Percentiles rank a stretch among this genome's conserved stretches.
Evolutionary conservation across 1,140 invertebrate genomes (phyloP).

Genomic region (Ctenoplectra terminalis): DNA sequence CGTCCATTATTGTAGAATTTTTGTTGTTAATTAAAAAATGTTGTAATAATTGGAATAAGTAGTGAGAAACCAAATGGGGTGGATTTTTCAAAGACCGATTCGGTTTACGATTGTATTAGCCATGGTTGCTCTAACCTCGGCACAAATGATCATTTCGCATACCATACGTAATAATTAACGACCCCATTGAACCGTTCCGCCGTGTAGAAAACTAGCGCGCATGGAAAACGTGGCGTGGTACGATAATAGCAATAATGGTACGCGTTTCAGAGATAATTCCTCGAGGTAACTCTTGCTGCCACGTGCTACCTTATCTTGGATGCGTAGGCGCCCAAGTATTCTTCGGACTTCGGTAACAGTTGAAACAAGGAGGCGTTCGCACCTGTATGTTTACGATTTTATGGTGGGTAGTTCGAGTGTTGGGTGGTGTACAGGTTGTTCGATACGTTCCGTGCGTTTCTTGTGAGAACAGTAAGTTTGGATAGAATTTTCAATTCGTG

Average conservation of each 20-base stretch:
- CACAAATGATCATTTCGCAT: neutral
- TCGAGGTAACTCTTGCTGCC: neutral
- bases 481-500: too few relatives aligned
- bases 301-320: neutral
- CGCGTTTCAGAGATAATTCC: neutral
- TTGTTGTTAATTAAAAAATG: too few relatives aligned
- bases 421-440: neutral
- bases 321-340: neutral
- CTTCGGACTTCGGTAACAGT: neutral
- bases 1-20: too few relatives aligned
- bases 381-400: neutral
- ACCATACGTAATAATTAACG: neutral
- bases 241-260: neutral
- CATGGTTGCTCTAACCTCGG: neutral
- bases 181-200: neutral
- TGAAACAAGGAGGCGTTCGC: neutral
- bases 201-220: neutral
- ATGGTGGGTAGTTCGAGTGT: neutral
- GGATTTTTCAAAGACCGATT: too few relatives aligned
- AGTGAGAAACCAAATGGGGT: too few relatives aligned
- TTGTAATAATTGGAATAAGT: too few relatives aligned
- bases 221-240: neutral
- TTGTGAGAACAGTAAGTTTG: too few relatives aligned
- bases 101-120: too few relatives aligned
- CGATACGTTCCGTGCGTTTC: too few relatives aligned